Conservation (phyloP, 2,888 invertebrate species). For the Heliconius charithonia region DNA sequence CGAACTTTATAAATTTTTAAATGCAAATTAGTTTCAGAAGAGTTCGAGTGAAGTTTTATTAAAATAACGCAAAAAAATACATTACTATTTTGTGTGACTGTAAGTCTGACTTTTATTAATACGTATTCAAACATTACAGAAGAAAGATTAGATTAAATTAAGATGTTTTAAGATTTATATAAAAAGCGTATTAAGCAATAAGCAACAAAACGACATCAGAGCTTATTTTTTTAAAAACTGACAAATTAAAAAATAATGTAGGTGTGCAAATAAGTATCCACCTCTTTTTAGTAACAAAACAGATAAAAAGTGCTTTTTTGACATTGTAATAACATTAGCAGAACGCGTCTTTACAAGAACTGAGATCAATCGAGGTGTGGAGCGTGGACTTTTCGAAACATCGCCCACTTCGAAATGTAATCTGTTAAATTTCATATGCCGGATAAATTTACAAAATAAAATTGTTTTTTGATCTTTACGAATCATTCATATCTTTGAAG, state of each 20-base stretch:
- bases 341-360: neutral
- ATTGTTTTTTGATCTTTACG: constrained; percentile 1
- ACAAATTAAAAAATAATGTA: neutral
- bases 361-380: neutral
- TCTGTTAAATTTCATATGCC: constrained; percentile 9
- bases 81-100: too few species aligned
- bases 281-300: neutral
- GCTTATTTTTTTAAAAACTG: neutral
- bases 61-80: neutral
- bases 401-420: constrained; percentile 5
- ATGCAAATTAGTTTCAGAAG: constrained; percentile 7
- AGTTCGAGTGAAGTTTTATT: neutral
- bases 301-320: neutral
- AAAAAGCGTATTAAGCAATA: neutral
- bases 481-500: neutral
- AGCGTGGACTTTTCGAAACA: neutral
- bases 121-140: neutral
- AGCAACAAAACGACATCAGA: neutral
- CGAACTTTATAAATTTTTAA: neutral
- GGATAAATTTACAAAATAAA: constrained; percentile 5
- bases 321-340: neutral
- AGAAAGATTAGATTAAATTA: neutral
- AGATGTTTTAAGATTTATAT: too few species aligned
- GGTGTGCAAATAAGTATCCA: neutral
- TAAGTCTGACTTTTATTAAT: neutral